Base-by-base conservation (phyloP, 2,797 vertebrate genomes). In the Acanthurus tractus region DNA sequence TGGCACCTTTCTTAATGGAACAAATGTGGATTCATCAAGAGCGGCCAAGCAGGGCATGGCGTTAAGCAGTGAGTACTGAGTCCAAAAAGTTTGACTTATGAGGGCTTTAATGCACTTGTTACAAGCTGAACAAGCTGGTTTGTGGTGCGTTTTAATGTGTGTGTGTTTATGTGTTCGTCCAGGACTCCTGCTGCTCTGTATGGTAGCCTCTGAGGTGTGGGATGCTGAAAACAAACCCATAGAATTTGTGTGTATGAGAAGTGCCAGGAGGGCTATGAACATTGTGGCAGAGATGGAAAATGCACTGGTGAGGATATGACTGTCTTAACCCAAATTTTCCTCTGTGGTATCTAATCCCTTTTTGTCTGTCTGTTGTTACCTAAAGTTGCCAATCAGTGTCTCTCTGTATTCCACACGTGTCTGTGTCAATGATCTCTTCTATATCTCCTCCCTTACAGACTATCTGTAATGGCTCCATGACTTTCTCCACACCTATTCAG, bases 201-300 rank as follows among this genome's bases (percentile, higher is more conserved):
- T 91, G 88, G 79, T 93, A 70, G 87, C 88, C 64, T 93, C 79
- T 64, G 81, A 93, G 85, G 78, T 93, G 73, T 83, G 83, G 82
- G 86, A 87, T 70, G 82, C 81, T 63, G 78, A 88, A 78, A 79
- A 90, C 71, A 93, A 89, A 84, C 89, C 91, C 8, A 73, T 83
- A 66, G 90, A 90, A 29, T 95, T 95, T 91, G 88, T 95, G 75
- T 95, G 94, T 70, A 85, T 87, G 69, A 89, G 70, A 74, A 61
- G 79, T 0, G 85, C 89, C 74, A 92, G 94, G 79, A 91, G 85
- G 82, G 81, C 79, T 61, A 78, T 94, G 86, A 93, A 94, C 76
- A 89, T 89, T 68, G 88, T 89, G 34, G 70, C 86, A 70, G 88
- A 92, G 45, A 79, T 95, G 69, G 70, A 92, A 69, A 75, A 68